Conservation (phyloP, 2,113 vertebrate genomes). For the Rhynchopsitta pachyrhyncha region DNA sequence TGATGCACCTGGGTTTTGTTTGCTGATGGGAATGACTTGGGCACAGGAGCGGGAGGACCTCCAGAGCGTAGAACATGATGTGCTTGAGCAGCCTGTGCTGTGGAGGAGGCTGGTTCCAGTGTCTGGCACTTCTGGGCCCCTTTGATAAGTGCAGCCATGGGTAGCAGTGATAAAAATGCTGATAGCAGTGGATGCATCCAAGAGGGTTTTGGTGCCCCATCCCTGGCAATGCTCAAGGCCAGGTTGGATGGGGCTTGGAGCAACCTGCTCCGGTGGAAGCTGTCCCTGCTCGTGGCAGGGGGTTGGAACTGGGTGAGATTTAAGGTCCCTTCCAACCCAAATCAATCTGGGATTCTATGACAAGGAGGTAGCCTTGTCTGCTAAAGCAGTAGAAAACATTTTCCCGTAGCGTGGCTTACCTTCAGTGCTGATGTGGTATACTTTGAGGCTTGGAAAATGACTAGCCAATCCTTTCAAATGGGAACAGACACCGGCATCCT, state of each 20-base stretch:
- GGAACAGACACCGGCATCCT: not conserved
- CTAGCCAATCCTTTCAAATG: not conserved
- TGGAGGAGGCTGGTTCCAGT: not conserved
- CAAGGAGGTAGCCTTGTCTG: not conserved
- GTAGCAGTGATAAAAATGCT: not conserved
- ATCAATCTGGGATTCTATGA: not conserved
- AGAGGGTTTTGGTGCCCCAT: not conserved
- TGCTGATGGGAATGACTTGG: not conserved
- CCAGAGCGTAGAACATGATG: rapidly evolving
- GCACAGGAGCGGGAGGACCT: not conserved
- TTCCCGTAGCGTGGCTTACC: not conserved
- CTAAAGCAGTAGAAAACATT: not conserved
- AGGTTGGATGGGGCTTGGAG: not conserved
- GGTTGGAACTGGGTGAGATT: not conserved
- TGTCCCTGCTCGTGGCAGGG: not conserved
- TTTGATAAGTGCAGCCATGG: not conserved
- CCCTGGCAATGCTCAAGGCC: not conserved
- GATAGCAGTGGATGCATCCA: not conserved
- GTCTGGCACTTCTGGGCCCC: not conserved
- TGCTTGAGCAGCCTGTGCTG: not conserved
- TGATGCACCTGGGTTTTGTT: no score
- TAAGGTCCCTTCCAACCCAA: not conserved
- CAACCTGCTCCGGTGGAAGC: not conserved
- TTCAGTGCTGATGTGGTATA: rapidly evolving
- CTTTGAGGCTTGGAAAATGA: not conserved